Conservation (phyloP, 2,113 vertebrate genomes). For the Myrmecobius fasciatus region DNA sequence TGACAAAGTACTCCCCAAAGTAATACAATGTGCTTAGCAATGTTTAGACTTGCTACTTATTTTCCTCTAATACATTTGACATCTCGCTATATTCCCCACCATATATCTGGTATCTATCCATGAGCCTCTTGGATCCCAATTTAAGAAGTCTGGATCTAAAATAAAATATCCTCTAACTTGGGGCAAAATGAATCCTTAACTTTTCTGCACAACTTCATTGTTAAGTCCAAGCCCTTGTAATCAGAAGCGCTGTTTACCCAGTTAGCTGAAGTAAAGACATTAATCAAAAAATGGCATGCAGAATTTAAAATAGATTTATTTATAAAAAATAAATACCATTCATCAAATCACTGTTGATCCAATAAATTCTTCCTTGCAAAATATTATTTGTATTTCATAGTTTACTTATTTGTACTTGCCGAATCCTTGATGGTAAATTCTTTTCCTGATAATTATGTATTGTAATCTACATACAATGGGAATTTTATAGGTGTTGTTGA, state of each 20-base stretch:
- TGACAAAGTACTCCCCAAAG: not conserved
- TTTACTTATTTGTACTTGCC: not conserved
- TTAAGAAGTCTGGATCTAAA: not conserved
- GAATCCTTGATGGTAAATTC: not conserved
- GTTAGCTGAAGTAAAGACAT: not conserved
- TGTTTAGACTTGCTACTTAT: not conserved
- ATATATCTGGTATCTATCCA: not conserved
- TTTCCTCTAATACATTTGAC: not conserved
- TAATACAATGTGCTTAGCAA: not conserved
- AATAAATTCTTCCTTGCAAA: not conserved
- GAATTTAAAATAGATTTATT: constrained; percentile 1
- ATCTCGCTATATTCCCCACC: not conserved
- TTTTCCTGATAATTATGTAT: constrained; percentile 13
- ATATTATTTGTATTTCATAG: not conserved
- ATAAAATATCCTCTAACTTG: not conserved
- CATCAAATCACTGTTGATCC: not conserved
- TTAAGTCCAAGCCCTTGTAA: not conserved
- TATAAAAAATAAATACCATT: not conserved
- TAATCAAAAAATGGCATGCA: not conserved
- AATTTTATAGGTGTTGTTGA: not conserved
- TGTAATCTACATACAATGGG: not conserved
- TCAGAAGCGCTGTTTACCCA: not conserved
- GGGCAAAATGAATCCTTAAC: not conserved
- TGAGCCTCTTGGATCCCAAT: constrained; percentile 11
- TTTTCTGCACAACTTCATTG: not conserved